Percentiles rank a stretch among this genome's conserved stretches.
Evolutionary conservation across 2,888 invertebrate species (phyloP).

Genomic region (Pollenia amentaria): DNA sequence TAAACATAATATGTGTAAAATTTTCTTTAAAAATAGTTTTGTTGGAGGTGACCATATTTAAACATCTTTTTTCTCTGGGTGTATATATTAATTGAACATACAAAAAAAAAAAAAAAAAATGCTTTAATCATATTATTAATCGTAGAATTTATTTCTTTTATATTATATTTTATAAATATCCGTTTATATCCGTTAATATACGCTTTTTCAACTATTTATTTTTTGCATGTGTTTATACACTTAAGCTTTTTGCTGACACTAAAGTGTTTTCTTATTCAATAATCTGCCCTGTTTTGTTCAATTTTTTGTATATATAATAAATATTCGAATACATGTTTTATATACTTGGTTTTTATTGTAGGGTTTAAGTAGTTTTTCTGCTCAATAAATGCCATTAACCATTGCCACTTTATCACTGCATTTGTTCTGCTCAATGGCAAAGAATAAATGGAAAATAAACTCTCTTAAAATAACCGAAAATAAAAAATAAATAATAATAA

Average conservation of each 20-base stretch:
- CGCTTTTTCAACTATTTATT: neutral
- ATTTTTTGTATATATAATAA: neutral
- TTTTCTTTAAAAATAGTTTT: too few relatives aligned
- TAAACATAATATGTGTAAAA: too few relatives aligned
- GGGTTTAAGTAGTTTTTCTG: conserved; percentile 41
- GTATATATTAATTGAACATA: too few relatives aligned
- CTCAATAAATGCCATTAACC: conserved; percentile 64
- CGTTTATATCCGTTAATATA: neutral
- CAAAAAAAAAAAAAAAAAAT: neutral
- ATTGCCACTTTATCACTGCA: conserved; percentile 61
- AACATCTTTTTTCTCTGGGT: too few relatives aligned
- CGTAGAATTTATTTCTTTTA: neutral
- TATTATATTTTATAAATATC: neutral
- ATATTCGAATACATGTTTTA: neutral
- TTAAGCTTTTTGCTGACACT: neutral
- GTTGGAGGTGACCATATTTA: too few relatives aligned
- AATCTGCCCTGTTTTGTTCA: neutral
- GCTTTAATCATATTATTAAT: neutral
- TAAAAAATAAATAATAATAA: conserved; percentile 30
- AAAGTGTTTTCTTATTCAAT: conserved; percentile 6
- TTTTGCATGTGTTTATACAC: neutral
- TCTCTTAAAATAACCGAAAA: conserved; percentile 33
- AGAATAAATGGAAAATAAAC: conserved; percentile 56
- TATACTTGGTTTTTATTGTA: conserved; percentile 25
- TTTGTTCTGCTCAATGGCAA: conserved; percentile 36